A percentile compares a stretch with the other conserved stretches of the same genome.
Evolutionary conservation across 2,797 vertebrate species (phyloP).

Genomic region (Malacoctenus gilli): DNA sequence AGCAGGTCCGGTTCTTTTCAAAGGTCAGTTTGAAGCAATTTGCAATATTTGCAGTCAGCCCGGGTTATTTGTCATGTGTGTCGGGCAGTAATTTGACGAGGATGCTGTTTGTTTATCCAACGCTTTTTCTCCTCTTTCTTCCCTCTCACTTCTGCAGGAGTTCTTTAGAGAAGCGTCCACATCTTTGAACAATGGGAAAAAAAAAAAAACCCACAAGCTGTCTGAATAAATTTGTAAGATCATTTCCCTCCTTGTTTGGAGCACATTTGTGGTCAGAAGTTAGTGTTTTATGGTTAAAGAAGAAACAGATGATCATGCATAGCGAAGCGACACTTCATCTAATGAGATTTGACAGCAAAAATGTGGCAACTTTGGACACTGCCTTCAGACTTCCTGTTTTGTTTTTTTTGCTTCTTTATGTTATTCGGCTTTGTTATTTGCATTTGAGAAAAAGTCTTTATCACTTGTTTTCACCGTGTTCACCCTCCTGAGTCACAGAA

Average conservation of each 20-base stretch:
- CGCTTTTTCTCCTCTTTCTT: slow-evolving; percentile 6
- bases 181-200: slow-evolving; percentile 19
- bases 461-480: slow-evolving; percentile 7
- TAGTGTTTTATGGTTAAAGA: too few relatives aligned
- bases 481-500: not conserved
- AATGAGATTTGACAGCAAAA: not conserved
- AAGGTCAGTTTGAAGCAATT: slow-evolving; percentile 30
- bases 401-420: slow-evolving; percentile 2
- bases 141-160: slow-evolving; percentile 8
- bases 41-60: slow-evolving; percentile 23
- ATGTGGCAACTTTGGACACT: slow-evolving; percentile 4
- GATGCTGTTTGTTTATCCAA: slow-evolving; percentile 24
- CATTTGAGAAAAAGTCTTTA: not conserved
- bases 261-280: not conserved
- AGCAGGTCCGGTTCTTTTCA: slow-evolving; percentile 14
- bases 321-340: slow-evolving; percentile 1
- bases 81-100: slow-evolving; percentile 19
- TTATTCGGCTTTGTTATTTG: slow-evolving; percentile 2
- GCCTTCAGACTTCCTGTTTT: not conserved
- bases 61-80: slow-evolving; percentile 20
- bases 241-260: slow-evolving; percentile 10
- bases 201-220: slow-evolving; percentile 5
- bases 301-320: too few relatives aligned
- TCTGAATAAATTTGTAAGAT: slow-evolving; percentile 24
- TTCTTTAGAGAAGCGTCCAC: slow-evolving; percentile 2